phyloP scores from a whole-genome alignment of 2,113 vertebrate genomes.

The Patagioenas fasciata region DNA sequence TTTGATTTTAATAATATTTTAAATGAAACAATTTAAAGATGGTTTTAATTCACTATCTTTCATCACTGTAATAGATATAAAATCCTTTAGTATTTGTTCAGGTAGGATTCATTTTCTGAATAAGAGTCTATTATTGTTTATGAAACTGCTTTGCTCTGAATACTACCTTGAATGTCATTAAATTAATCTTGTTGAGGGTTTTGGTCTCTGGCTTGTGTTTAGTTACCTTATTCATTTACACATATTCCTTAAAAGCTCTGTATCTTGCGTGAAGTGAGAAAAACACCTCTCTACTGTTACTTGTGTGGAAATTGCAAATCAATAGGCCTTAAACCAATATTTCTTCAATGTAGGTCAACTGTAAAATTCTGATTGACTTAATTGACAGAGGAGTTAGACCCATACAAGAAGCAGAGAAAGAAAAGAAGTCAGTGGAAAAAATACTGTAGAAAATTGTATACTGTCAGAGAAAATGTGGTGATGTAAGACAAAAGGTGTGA shows the following conservation, averaged over 20 bases:
- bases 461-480: background rate
- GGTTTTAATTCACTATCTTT: background rate
- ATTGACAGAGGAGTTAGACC: background rate
- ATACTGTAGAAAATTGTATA: background rate
- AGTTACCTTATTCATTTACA: background rate
- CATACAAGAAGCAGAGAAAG: background rate
- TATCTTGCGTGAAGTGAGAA: background rate
- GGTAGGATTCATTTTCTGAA: background rate
- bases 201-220: background rate
- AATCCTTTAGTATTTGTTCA: background rate
- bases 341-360: background rate
- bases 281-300: background rate
- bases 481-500: background rate
- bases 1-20: background rate
- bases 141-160: background rate
- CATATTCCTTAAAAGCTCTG: background rate
- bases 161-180: background rate
- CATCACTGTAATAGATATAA: background rate
- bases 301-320: background rate
- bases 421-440: background rate
- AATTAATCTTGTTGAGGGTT: background rate
- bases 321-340: background rate
- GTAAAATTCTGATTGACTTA: background rate
- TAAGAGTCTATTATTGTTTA: background rate
- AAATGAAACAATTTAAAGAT: background rate